These are phyloP conservation scores for Coreoperca whiteheadi DNA, from an alignment of 2,113 vertebrate species.

Conservation along the genomic window DNA sequence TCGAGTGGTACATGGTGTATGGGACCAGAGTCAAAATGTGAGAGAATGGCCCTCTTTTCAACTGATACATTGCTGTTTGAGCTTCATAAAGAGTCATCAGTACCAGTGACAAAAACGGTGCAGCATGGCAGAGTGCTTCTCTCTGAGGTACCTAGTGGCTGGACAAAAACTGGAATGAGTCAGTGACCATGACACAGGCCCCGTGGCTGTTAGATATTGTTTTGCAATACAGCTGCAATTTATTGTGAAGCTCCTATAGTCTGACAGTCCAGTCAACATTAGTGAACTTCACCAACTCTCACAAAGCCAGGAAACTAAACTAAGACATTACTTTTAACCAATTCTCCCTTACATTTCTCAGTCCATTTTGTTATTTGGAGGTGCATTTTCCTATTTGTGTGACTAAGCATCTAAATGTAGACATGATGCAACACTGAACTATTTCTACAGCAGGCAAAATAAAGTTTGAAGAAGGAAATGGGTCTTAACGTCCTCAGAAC, in stretches of 20 bases:
- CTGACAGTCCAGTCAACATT: constrained; percentile 54
- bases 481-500: neutral
- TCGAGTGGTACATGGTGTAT: constrained; percentile 49
- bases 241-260: constrained; percentile 20
- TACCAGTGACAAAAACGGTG: constrained; percentile 14
- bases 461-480: constrained; percentile 26
- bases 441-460: constrained; percentile 9
- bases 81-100: constrained; percentile 34
- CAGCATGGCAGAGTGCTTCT: constrained; percentile 9
- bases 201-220: constrained; percentile 34
- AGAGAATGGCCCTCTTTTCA: constrained; percentile 39
- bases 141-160: constrained; percentile 34
- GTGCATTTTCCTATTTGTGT: neutral
- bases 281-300: constrained; percentile 32
- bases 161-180: constrained; percentile 56
- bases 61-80: constrained; percentile 24
- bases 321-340: neutral
- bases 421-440: neutral
- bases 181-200: constrained; percentile 38
- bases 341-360: neutral
- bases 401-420: constrained; percentile 5
- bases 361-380: constrained; percentile 9
- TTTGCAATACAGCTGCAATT: constrained; percentile 47
- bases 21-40: constrained; percentile 55
- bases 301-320: constrained; percentile 13